Evolutionary conservation across 2,797 vertebrate species (phyloP).

Genomic region (Dendrocincla fuliginosa): DNA sequence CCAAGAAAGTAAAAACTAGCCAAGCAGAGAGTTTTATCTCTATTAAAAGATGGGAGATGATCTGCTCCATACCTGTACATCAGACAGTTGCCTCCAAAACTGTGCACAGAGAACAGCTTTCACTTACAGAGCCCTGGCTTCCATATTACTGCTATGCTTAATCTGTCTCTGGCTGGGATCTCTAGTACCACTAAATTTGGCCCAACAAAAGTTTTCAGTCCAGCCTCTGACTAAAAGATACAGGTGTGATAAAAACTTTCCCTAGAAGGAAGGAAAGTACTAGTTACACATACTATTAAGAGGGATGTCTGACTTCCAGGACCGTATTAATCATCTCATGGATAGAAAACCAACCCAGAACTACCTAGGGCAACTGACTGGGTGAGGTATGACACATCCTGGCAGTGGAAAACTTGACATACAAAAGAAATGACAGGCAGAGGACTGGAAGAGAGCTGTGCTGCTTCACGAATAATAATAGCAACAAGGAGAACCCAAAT

Average conservation of each 20-base stretch:
- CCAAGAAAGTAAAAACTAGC: neutral
- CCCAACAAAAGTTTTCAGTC: neutral
- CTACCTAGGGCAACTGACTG: neutral
- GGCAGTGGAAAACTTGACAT: conserved; percentile 7
- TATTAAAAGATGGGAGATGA: neutral
- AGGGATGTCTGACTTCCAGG: neutral
- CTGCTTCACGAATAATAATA: neutral
- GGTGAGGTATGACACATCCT: neutral
- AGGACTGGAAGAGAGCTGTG: neutral
- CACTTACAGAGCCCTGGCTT: neutral
- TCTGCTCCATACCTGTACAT: neutral
- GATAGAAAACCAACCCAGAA: neutral
- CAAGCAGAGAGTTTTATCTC: neutral
- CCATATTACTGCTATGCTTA: neutral
- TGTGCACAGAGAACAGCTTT: neutral
- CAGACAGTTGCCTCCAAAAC: neutral
- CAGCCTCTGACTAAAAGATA: neutral
- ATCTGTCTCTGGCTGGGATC: neutral
- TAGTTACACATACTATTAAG: neutral
- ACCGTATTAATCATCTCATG: neutral
- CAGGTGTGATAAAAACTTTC: neutral
- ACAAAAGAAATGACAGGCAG: neutral
- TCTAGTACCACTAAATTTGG: neutral
- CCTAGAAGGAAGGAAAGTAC: neutral
- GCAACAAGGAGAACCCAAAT: neutral